Conservation (phyloP, 2,888 invertebrate species). For the Alloplasta piceator region DNA sequence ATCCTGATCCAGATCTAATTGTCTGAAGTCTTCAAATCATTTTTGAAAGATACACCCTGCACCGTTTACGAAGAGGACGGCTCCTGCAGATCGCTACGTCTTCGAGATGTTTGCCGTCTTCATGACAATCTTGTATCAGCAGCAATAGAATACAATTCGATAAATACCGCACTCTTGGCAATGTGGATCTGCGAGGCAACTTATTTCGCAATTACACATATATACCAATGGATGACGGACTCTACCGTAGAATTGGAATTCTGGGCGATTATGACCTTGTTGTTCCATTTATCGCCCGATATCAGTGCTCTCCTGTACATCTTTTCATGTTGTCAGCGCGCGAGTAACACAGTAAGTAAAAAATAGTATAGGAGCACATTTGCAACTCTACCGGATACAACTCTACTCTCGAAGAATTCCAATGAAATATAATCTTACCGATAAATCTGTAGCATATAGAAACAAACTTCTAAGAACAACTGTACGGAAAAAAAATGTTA, state of each 20-base stretch:
- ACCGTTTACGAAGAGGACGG: background rate
- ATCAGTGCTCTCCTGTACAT: background rate
- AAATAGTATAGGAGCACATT: background rate
- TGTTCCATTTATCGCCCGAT: background rate
- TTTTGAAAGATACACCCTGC: background rate
- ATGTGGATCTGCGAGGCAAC: constrained; percentile 1
- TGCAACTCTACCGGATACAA: no score
- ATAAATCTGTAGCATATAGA: no score
- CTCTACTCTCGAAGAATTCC: no score
- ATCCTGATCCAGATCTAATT: background rate
- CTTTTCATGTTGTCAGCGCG: background rate
- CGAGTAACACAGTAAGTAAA: constrained; percentile 7
- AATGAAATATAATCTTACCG: no score
- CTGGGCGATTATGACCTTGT: background rate
- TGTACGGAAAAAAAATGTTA: no score
- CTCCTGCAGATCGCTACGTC: background rate
- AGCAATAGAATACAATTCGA: background rate
- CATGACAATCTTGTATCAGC: constrained; percentile 2
- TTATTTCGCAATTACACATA: background rate
- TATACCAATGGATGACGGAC: background rate
- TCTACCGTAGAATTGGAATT: background rate
- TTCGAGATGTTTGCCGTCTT: constrained; percentile 6
- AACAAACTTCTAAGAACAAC: no score
- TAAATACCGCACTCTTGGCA: background rate
- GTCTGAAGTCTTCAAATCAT: background rate